Conservation (phyloP, 2,888 invertebrate genomes). For the Syrphus vitripennis region DNA sequence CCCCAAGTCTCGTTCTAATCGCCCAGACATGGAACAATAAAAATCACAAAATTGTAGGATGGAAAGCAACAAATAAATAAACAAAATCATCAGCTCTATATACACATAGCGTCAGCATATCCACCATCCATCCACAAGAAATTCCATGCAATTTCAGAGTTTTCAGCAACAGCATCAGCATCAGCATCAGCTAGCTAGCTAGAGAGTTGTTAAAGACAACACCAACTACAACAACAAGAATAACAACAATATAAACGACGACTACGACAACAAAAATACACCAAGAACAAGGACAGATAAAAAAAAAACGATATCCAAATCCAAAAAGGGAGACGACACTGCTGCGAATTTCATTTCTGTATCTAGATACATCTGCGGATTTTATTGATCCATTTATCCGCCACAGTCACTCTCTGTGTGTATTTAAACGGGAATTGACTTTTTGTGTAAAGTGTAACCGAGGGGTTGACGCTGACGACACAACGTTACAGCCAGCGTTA, state of each 20-base stretch:
- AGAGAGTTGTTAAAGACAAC: constrained; percentile 12
- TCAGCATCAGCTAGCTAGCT: not conserved
- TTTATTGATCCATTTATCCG: constrained; percentile 71
- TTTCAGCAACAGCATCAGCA: not conserved
- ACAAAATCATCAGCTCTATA: constrained; percentile 42
- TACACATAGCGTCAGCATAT: not conserved
- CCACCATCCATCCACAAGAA: not conserved
- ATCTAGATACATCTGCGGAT: constrained; percentile 69
- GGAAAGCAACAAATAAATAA: constrained; percentile 69
- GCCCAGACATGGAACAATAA: constrained; percentile 56
- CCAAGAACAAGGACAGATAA: not conserved
- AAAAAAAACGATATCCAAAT: not conserved
- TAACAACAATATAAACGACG: constrained; percentile 46
- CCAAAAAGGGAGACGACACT: not conserved
- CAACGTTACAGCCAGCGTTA: too few relatives aligned
- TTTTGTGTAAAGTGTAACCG: constrained; percentile 59
- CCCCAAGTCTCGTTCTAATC: constrained; percentile 8
- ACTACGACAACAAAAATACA: constrained; percentile 38
- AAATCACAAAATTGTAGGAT: constrained; percentile 62
- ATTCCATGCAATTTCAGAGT: constrained; percentile 11
- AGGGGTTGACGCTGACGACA: constrained; percentile 28
- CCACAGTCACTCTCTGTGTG: constrained; percentile 57
- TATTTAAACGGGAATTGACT: constrained; percentile 61
- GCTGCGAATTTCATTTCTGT: constrained; percentile 11
- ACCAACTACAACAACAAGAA: constrained; percentile 49